These are phyloP conservation scores for Ennomos quercinarius DNA, from an alignment of 2,888 invertebrate species.

Conservation along the genomic window DNA sequence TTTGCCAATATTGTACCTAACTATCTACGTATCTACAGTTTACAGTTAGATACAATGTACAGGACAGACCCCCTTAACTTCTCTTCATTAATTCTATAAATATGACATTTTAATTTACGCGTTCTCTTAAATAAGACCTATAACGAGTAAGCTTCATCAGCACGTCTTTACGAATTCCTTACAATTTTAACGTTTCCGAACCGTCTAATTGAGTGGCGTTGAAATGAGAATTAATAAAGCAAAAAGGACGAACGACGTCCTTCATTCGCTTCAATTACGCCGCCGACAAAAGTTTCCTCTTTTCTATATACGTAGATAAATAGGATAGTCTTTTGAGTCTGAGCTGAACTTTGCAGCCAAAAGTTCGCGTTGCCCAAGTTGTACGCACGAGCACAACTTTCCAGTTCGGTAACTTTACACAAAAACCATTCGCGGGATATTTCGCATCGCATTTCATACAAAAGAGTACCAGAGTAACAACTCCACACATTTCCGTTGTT, in stretches of 20 bases:
- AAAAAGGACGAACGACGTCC: conserved; percentile 33
- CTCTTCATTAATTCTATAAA: no score
- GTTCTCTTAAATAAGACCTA: no score
- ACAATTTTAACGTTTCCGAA: no score
- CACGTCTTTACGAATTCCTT: no score
- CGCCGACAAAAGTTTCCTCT: conserved; percentile 66
- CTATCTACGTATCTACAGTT: no score
- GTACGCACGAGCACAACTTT: conserved; percentile 72
- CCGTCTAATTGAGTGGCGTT: conserved; percentile 24
- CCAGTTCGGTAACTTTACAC: conserved; percentile 65
- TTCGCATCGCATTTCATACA: conserved; percentile 39
- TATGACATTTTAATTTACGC: no score
- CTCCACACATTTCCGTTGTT: conserved; percentile 9
- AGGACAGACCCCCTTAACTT: no score
- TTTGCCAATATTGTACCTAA: no score
- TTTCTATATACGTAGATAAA: conserved; percentile 39
- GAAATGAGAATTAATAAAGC: conserved; percentile 35
- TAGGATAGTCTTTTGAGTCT: conserved; percentile 64
- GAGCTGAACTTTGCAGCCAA: conserved; percentile 77
- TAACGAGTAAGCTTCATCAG: no score
- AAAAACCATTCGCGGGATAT: conserved; percentile 59
- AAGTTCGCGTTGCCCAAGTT: conserved; percentile 72
- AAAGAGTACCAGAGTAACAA: conserved; percentile 47
- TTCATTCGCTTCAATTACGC: conserved; percentile 38
- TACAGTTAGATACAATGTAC: no score